These are phyloP conservation scores for Rhabdornis inornatus DNA, from an alignment of 2,113 vertebrate genomes.

Conservation along the genomic window DNA sequence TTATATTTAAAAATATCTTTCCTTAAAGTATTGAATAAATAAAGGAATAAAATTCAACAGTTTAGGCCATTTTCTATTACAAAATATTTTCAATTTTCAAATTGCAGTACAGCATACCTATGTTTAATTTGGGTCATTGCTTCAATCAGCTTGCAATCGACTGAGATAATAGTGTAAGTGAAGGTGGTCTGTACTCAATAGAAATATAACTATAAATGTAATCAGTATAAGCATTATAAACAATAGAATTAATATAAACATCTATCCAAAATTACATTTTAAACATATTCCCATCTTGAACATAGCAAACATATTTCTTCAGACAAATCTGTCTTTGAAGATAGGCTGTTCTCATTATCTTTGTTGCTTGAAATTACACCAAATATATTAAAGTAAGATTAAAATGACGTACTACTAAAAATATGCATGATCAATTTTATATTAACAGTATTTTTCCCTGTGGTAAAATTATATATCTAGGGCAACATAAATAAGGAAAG, in stretches of 20 bases:
- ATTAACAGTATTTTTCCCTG: not conserved
- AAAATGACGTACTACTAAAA: not conserved
- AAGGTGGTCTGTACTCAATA: not conserved
- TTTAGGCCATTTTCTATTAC: not conserved
- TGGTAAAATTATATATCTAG: not conserved
- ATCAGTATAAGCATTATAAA: not conserved
- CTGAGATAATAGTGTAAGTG: not conserved
- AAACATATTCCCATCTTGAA: not conserved
- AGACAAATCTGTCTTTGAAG: not conserved
- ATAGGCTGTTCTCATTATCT: not conserved
- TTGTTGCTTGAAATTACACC: not conserved
- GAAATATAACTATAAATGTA: not conserved
- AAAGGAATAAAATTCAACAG: not conserved
- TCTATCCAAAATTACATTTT: not conserved
- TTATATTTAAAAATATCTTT: not conserved
- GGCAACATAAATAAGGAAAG: not conserved
- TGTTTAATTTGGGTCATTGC: not conserved
- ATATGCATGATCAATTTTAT: not conserved
- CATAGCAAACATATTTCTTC: not conserved
- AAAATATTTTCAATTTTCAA: not conserved
- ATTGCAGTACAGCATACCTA: not conserved
- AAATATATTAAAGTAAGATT: not conserved
- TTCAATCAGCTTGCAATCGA: not conserved
- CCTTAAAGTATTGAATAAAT: not conserved
- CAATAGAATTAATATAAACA: not conserved